Evolutionary conservation across 1,140 invertebrate genomes (phyloP).

Genomic region (Drosophila fuyamai): DNA sequence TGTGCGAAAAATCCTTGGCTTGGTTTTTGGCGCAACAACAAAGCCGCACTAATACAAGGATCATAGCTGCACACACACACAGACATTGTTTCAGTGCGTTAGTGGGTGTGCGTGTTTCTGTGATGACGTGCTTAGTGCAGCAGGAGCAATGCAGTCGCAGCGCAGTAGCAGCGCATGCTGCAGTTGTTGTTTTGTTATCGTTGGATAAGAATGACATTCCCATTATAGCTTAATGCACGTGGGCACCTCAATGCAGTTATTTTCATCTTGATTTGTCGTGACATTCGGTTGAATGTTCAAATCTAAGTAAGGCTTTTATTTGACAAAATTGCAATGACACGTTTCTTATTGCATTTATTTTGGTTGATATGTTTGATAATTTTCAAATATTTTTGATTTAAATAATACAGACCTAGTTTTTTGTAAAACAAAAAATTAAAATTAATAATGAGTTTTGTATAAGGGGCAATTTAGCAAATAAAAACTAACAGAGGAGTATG

Average conservation of each 20-base stretch:
- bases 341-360: too few relatives aligned
- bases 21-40: slow-evolving; percentile 80
- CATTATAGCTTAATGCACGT: slow-evolving; percentile 1
- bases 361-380: too few relatives aligned
- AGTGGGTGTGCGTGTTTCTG: slow-evolving; percentile 21
- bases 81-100: slow-evolving; percentile 29
- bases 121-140: slow-evolving; percentile 74
- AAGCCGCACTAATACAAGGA: slow-evolving; percentile 49
- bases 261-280: not conserved
- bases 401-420: too few relatives aligned
- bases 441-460: too few relatives aligned
- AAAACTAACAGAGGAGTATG: too few relatives aligned
- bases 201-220: slow-evolving; percentile 8
- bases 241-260: not conserved
- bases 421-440: too few relatives aligned
- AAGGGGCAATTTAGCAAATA: too few relatives aligned
- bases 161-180: slow-evolving; percentile 17
- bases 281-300: too few relatives aligned
- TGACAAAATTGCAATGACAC: too few relatives aligned
- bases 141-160: slow-evolving; percentile 30
- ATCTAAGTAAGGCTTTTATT: too few relatives aligned
- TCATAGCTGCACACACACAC: slow-evolving; percentile 35
- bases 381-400: too few relatives aligned
- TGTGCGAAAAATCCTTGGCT: slow-evolving; percentile 81
- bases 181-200: slow-evolving; percentile 41